Base-by-base conservation (phyloP, 2,797 vertebrate species). In the Choloepus didactylus region DNA sequence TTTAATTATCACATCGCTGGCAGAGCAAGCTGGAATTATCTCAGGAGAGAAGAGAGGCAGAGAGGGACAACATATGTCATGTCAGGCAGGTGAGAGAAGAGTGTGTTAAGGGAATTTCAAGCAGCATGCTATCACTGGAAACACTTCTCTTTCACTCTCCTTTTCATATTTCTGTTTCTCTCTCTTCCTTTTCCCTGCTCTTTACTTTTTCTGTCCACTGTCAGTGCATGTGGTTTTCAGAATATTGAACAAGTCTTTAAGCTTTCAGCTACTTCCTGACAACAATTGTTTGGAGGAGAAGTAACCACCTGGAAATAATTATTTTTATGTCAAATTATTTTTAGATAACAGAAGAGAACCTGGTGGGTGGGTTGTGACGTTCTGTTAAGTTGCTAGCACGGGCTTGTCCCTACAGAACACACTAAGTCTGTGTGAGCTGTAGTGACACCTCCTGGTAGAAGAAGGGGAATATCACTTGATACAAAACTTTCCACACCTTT, bases 401-500 rank as follows among this genome's bases (percentile, higher is more conserved):
- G 6, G 0, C 11, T 54, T 29, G 15, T 51, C 64, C 95, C 95
- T 94, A 35, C 21, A 94, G 95, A 96, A 96, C 1, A 35, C 8
- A 18, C 60, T 72, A 84, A 96, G 64, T 97, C 96, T 96, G 93
- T 95, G 87, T 98, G 98, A 98, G 93, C 97, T 98, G 95, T 60
- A 98, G 97, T 98, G 98, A 98, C 98, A 98, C 96, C 98, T 98
- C 97, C 98, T 98, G 98, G 98, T 94, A 93, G 97, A 54, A 97
- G 35, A 90, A 3, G 15, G 87, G 96, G 97, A 84, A 88, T 51
- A 41, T 76, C 60, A 70, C 86, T 88, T 85, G 67, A 80, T 75
- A 27, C 3, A 66, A 80, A 82, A 21, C 54, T 70, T 93, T 12
- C 31, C 62, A 41, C 5, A 29, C n/a, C 44, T 60, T 49, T 44